phyloP scores from a whole-genome alignment of 2,113 vertebrate species.

The Megaceryle torquata region DNA sequence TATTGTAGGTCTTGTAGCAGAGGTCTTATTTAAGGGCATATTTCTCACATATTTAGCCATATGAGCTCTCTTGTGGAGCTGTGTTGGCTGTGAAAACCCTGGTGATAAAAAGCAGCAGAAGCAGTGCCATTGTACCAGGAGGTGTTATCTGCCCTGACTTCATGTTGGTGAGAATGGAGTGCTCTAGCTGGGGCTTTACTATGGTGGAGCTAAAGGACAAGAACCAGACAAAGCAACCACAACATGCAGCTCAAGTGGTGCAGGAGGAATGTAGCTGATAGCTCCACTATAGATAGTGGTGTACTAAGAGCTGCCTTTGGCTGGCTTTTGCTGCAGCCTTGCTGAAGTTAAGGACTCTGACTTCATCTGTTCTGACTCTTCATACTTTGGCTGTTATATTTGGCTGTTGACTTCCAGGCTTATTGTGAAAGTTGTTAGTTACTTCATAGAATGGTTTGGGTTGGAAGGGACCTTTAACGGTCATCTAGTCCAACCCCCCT shows the following conservation, averaged over 20 bases:
- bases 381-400: background rate
- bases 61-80: background rate
- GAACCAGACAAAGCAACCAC: background rate
- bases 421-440: background rate
- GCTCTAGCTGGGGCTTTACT: background rate
- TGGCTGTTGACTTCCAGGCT: background rate
- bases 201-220: background rate
- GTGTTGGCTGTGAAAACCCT: background rate
- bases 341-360: background rate
- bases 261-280: conserved; percentile 22
- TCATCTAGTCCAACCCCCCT: too few species aligned
- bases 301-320: background rate
- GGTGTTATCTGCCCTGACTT: fast-evolving
- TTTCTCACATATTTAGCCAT: background rate
- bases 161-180: fast-evolving
- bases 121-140: background rate
- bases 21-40: background rate
- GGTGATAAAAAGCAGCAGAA: background rate
- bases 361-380: background rate
- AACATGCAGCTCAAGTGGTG: background rate
- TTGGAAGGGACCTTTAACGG: too few species aligned
- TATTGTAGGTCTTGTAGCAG: background rate
- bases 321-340: background rate
- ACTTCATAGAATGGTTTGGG: background rate
- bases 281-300: background rate